These are phyloP conservation scores for Holothuria leucospilota DNA, from an alignment of 53 echinoderm and acorn worm genomes.

Conservation along the genomic window DNA sequence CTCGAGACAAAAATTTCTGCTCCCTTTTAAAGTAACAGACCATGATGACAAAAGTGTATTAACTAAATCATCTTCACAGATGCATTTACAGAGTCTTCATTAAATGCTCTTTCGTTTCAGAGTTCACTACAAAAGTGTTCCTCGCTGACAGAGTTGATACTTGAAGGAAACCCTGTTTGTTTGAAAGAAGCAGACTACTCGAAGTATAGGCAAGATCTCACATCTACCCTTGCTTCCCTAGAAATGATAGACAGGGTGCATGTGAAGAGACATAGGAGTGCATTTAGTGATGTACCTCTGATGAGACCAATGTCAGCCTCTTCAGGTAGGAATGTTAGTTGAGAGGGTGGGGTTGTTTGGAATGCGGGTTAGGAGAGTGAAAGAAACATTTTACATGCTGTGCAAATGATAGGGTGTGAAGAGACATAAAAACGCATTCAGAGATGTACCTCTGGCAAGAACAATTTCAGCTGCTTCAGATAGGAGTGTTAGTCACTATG, in stretches of 20 bases:
- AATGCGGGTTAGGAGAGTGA: too few relatives aligned
- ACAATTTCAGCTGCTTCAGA: slow-evolving; percentile 91
- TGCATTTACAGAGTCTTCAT: background rate
- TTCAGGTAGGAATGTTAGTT: slow-evolving; percentile 61
- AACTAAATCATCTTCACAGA: too few relatives aligned
- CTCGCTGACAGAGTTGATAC: slow-evolving; percentile 77
- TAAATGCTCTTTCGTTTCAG: slow-evolving; percentile 43
- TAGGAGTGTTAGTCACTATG: background rate
- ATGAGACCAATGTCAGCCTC: slow-evolving; percentile 99
- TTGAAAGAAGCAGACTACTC: slow-evolving; percentile 71
- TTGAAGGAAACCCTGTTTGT: slow-evolving; percentile 81
- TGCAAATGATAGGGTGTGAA: too few relatives aligned
- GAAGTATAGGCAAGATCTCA: slow-evolving; percentile 65
- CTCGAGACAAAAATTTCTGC: too few relatives aligned
- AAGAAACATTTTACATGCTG: too few relatives aligned
- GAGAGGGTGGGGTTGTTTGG: too few relatives aligned
- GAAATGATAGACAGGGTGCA: slow-evolving; percentile 89
- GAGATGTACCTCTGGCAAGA: slow-evolving; percentile 82
- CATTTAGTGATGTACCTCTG: slow-evolving; percentile 69
- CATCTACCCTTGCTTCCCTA: slow-evolving; percentile 52
- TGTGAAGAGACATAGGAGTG: slow-evolving; percentile 67
- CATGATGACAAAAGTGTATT: too few relatives aligned
- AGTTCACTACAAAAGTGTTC: slow-evolving; percentile 66
- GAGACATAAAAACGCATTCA: too few relatives aligned
- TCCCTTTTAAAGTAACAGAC: too few relatives aligned